Base-by-base conservation (phyloP, 2,888 invertebrate species). In the Drosophila eohydei region DNA sequence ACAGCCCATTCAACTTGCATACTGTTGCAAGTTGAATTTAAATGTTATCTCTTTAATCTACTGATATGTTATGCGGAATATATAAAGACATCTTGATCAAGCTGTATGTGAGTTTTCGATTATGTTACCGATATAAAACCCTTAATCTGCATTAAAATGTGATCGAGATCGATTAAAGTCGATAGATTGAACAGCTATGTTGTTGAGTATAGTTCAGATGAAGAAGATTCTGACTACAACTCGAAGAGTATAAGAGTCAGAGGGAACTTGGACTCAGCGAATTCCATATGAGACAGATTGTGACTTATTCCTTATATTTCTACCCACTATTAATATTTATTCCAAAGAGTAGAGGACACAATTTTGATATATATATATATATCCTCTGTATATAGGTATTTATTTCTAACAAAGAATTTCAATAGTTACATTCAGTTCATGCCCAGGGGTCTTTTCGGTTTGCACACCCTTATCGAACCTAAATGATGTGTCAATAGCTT, bases 401-500 rank as follows among this genome's bases (percentile, higher is more conserved):
- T 34, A 11, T 34, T 7, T 7, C 36, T 12, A 40, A 41, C 3
- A 8, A 21, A 43, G 0, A 11, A 0, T 11, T 21, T 21, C 11
- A 21, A 12, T 6, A 5, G 12, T 3, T 48, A 9, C n/a, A 4
- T 12, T 28, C n/a, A 30, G 5, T 9, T n/a, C n/a, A 0, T 11
- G 7, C 0, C 11, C 32, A 11, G 8, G 50, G 9, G n/a, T 26
- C 21, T 26, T 36, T 4, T 14, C 36, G 2, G 11, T 6, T 38
- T 54, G n/a, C n/a, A 28, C 52, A 28, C 38, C 28, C 12, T 34
- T n/a, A 21, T 50, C 16, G 32, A 12, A 11, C 6, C 6, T 50
- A 50, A 50, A 21, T 50, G 16, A 34, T 34, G 50, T 50, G 32
- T 34, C 12, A 50, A 50, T 52, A 34, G 57, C 44, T 66, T 40